Percentiles rank a stretch among this genome's conserved stretches.
Conservation (phyloP, 2,888 invertebrate species). For the Drosophila glabriapex region DNA sequence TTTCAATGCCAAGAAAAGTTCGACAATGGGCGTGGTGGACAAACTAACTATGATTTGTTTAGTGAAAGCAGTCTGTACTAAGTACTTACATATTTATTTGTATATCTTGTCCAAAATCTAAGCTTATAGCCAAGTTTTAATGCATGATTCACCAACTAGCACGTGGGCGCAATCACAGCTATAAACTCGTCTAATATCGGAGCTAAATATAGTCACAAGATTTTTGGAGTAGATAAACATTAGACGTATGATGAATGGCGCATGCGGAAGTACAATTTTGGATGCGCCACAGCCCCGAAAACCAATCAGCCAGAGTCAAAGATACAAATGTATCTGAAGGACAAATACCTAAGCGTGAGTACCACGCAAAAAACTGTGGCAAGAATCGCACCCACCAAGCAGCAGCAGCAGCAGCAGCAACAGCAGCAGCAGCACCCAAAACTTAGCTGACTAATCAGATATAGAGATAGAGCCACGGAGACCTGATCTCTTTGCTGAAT, state of each 20-base stretch:
- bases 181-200: slow-evolving; percentile 56
- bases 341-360: slow-evolving; percentile 56
- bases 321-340: slow-evolving; percentile 66
- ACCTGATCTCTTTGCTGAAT: slow-evolving; percentile 51
- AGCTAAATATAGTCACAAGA: slow-evolving; percentile 69
- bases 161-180: slow-evolving; percentile 42
- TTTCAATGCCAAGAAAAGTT: slow-evolving; percentile 48
- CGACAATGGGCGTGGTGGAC: slow-evolving; percentile 24
- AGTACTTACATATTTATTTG: not conserved
- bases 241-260: slow-evolving; percentile 32
- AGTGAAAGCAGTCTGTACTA: slow-evolving; percentile 2
- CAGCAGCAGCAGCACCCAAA: slow-evolving; percentile 12
- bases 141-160: slow-evolving; percentile 36
- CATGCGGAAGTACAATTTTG: slow-evolving; percentile 64
- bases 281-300: slow-evolving; percentile 59
- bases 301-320: slow-evolving; percentile 12
- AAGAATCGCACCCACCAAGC: slow-evolving; percentile 69
- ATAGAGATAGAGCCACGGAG: slow-evolving; percentile 32
- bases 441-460: slow-evolving; percentile 67
- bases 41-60: not conserved
- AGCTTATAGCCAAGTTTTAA: not conserved
- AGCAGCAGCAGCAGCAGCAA: slow-evolving; percentile 30
- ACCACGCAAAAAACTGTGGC: slow-evolving; percentile 73
- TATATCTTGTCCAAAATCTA: not conserved
- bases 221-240: slow-evolving; percentile 39